Conservation (phyloP, 2,113 vertebrate species). For the Xyrauchen texanus region DNA sequence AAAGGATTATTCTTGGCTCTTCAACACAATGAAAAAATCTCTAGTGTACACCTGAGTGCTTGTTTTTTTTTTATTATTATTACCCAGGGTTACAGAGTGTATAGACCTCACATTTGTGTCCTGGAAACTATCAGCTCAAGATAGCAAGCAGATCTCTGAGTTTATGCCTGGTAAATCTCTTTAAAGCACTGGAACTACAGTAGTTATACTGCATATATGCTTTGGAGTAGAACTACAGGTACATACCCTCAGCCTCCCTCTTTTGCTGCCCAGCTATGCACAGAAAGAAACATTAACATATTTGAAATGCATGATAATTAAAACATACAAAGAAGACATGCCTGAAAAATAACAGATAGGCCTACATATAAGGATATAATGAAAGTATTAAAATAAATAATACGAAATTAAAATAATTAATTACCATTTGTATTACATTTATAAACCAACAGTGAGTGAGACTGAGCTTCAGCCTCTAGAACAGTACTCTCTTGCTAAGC, state of each 20-base stretch:
- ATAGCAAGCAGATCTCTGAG: constrained; percentile 29
- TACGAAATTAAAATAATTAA: no score
- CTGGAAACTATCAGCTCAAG: constrained; percentile 25
- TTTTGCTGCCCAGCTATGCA: no score
- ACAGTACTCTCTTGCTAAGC: no score
- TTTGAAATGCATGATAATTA: background rate
- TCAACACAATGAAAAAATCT: background rate
- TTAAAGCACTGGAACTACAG: background rate
- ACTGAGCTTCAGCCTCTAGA: background rate
- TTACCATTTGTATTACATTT: no score
- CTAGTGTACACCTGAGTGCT: constrained; percentile 3
- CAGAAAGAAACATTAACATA: no score
- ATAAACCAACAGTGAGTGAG: background rate
- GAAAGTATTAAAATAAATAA: no score
- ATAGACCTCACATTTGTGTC: background rate
- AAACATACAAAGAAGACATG: background rate
- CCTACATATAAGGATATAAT: no score
- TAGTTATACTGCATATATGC: background rate
- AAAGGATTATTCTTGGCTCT: constrained; percentile 27
- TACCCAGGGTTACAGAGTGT: constrained; percentile 1
- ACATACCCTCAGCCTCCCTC: background rate
- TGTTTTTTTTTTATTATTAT: constrained; percentile 2
- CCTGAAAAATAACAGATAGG: no score
- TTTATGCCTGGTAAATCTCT: constrained; percentile 37
- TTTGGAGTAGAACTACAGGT: background rate